phyloP scores from a whole-genome alignment of 2,113 vertebrate species.

The Aptenodytes forsteri region DNA sequence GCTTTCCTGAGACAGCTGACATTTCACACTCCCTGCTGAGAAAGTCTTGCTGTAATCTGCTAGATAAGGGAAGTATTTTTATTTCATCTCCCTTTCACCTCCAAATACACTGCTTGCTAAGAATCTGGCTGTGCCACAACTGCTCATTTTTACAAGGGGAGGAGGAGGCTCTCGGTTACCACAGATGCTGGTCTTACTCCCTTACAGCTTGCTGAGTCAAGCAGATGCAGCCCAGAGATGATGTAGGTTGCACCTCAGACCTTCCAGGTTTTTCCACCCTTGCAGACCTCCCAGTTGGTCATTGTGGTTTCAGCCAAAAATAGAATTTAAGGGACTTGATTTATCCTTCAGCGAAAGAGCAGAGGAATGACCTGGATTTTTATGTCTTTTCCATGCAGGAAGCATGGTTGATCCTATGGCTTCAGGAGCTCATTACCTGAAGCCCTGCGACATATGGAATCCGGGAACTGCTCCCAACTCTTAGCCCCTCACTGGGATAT shows the following conservation, averaged over 20 bases:
- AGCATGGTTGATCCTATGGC: not conserved
- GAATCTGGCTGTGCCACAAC: not conserved
- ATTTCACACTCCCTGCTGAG: not conserved
- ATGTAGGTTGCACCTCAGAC: not conserved
- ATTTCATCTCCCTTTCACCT: not conserved
- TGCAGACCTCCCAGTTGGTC: not conserved
- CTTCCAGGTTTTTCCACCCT: not conserved
- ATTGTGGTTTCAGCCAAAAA: slow-evolving; percentile 1
- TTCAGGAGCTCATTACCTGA: not conserved
- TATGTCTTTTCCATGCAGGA: not conserved
- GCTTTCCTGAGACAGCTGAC: not conserved
- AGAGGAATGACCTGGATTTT: not conserved
- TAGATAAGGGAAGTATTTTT: slow-evolving; percentile 49
- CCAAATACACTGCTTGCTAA: not conserved
- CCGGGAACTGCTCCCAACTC: not conserved
- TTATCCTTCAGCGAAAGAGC: not conserved
- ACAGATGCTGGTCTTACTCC: not conserved
- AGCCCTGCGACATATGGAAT: not conserved
- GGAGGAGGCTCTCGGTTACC: not conserved
- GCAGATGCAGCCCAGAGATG: not conserved
- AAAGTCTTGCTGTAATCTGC: slow-evolving; percentile 11
- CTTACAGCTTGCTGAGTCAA: slow-evolving; percentile 19
- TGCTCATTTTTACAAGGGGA: slow-evolving; percentile 12
- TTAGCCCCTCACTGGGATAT: not conserved
- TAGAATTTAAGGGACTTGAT: not conserved